Conservation (phyloP, 1,140 invertebrate genomes). For the Andricus grossulariae region DNA sequence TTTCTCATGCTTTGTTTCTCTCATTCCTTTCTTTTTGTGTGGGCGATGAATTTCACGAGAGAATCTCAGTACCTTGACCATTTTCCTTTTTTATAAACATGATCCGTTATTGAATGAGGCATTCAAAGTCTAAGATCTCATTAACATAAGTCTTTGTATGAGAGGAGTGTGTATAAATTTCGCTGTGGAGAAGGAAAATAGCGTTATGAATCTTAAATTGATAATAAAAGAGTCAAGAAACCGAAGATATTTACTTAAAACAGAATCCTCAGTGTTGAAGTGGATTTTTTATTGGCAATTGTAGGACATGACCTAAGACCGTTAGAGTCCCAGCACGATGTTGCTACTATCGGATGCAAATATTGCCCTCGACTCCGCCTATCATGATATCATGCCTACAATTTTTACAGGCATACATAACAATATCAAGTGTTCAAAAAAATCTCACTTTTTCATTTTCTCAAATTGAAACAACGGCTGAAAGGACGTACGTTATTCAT, state of each 20-base stretch:
- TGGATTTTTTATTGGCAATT: slow-evolving; percentile 22
- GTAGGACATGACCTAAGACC: slow-evolving; percentile 30
- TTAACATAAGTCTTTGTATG: neutral
- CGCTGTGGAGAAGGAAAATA: neutral
- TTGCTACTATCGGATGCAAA: slow-evolving; percentile 30
- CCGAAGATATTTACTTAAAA: slow-evolving; percentile 19
- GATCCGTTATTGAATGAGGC: neutral
- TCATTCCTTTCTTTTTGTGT: no score
- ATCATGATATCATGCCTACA: slow-evolving; percentile 10
- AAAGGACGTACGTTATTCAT: no score
- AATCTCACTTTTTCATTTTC: no score
- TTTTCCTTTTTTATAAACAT: neutral
- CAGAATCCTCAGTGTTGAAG: slow-evolving; percentile 17
- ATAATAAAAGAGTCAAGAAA: neutral
- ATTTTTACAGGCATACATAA: no score
- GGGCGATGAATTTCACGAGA: neutral
- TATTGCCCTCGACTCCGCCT: slow-evolving; percentile 16
- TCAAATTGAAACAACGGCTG: no score
- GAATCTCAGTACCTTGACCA: neutral
- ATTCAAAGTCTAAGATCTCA: neutral
- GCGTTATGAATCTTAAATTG: slow-evolving; percentile 6
- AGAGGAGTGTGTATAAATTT: neutral
- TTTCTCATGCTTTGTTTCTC: no score
- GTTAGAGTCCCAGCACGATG: slow-evolving; percentile 25
- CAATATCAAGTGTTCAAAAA: no score